Evolutionary conservation across 2,888 invertebrate species (phyloP), one percentile per base, ranked within the genome.

Genomic region (Thymelicus lineola): DNA sequence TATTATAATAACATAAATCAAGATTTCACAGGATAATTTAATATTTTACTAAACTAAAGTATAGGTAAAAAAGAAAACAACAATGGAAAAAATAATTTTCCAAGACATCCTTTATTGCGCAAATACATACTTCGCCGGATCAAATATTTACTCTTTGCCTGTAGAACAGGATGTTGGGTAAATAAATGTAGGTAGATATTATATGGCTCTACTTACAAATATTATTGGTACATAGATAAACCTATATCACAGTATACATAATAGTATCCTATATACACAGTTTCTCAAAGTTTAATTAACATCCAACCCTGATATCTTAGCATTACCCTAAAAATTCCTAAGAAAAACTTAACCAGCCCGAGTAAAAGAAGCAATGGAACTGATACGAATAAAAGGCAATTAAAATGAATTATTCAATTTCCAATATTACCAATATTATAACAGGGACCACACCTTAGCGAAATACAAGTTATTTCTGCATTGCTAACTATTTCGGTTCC

Each of bases 71-170:
- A 28, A 28, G 3, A 3, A 28, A 28, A 28, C 28, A 28, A 3
- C 3, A 28, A 42, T 10, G 10, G 17, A 17, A 17, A 17, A 50
- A 15, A 48, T 3, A 42, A 9, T 50, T 15, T 50, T 50, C 48
- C 7, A 17, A 17, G 59, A 59, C 1, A 15, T n/a, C 17, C 20
- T 60, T 45, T 15, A 50, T 50, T 53, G 62, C n/a, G 15, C 28
- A 55, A 64, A 64, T 55, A 55, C 42, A 64, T 55, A 55, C 42
- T 20, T n/a, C 20, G 64, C 20, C 64, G 64, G 53, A 64, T 55
- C 64, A 53, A 64, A 64, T 55, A 64, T 55, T 42, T 53, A 14
- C 53, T 38, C 17, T 53, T 7, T 38, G 53, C 64, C 0, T 42
- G 20, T 42, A n/a, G 38, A 28, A 55, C 64, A 38, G 53, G 64